A percentile compares a stretch with the other conserved stretches of the same genome.
Conservation (phyloP, 2,888 invertebrate genomes). For the Hirtodrosophila histrioides region DNA sequence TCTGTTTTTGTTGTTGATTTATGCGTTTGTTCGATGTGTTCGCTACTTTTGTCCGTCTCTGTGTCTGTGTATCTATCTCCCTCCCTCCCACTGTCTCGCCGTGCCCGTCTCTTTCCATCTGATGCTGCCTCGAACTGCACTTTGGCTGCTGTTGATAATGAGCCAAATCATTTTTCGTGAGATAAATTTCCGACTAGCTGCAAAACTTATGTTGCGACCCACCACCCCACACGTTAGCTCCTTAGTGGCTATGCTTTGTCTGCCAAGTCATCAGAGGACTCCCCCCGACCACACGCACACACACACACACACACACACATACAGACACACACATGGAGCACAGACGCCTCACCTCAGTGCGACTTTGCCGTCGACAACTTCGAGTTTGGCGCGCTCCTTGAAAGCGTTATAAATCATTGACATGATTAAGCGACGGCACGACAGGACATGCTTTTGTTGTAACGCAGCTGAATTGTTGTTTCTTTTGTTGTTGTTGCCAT, state of each 20-base stretch:
- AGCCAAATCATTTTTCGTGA: conserved; percentile 80
- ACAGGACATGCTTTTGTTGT: conserved; percentile 75
- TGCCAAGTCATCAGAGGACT: conserved; percentile 67
- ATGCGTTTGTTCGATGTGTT: conserved; percentile 81
- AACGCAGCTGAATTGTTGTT: conserved; percentile 27
- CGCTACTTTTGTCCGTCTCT: conserved; percentile 26
- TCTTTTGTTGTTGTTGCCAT: conserved; percentile 14
- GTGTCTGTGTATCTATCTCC: conserved; percentile 8
- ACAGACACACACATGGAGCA: not conserved
- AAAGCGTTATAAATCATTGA: conserved; percentile 82
- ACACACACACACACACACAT: conserved; percentile 2
- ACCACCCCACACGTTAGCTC: conserved; percentile 22
- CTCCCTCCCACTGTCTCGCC: conserved; percentile 4
- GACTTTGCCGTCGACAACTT: conserved; percentile 73
- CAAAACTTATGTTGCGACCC: conserved; percentile 70
- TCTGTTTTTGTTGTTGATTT: conserved; percentile 83
- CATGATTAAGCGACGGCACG: conserved; percentile 80
- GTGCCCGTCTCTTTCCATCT: conserved; percentile 9
- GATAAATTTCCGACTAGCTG: conserved; percentile 72
- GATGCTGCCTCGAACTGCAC: conserved; percentile 51
- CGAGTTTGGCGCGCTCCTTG: conserved; percentile 76
- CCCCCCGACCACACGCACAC: not conserved
- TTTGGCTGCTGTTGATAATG: conserved; percentile 78
- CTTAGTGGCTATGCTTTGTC: conserved; percentile 55
- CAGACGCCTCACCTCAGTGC: conserved; percentile 41